Conservation (phyloP, 2,888 invertebrate genomes). For the Scrobipalpa costella region DNA sequence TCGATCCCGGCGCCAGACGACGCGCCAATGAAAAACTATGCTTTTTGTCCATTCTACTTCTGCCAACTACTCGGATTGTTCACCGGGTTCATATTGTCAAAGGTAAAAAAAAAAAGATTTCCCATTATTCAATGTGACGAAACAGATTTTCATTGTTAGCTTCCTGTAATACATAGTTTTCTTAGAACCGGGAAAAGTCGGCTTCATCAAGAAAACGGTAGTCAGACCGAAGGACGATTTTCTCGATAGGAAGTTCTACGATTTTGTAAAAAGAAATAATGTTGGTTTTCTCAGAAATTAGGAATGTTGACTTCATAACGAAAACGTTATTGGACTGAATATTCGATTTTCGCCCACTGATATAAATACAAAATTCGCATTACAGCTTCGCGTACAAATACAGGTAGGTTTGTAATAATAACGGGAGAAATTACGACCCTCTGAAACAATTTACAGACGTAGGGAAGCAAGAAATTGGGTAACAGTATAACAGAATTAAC, state of each 20-base stretch:
- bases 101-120: too few relatives aligned
- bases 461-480: slow-evolving; percentile 44
- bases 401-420: slow-evolving; percentile 21
- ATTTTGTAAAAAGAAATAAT: background rate
- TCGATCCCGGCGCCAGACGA: slow-evolving; percentile 61
- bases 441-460: slow-evolving; percentile 48
- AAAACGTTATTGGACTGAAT: slow-evolving; percentile 9
- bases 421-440: slow-evolving; percentile 34
- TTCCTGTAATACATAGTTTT: background rate
- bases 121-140: too few relatives aligned
- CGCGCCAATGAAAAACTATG: slow-evolving; percentile 72
- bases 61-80: slow-evolving; percentile 46
- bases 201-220: background rate
- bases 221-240: background rate
- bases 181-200: background rate
- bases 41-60: slow-evolving; percentile 55
- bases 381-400: slow-evolving; percentile 1
- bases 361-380: slow-evolving; percentile 13
- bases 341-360: background rate
- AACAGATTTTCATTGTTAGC: too few relatives aligned
- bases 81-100: slow-evolving; percentile 20
- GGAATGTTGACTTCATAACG: background rate
- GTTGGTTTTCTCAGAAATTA: slow-evolving; percentile 9
- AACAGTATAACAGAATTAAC: slow-evolving; percentile 47
- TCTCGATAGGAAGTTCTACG: background rate